Conservation (phyloP, 2,888 invertebrate genomes). For the Muschampia plurimacula region DNA sequence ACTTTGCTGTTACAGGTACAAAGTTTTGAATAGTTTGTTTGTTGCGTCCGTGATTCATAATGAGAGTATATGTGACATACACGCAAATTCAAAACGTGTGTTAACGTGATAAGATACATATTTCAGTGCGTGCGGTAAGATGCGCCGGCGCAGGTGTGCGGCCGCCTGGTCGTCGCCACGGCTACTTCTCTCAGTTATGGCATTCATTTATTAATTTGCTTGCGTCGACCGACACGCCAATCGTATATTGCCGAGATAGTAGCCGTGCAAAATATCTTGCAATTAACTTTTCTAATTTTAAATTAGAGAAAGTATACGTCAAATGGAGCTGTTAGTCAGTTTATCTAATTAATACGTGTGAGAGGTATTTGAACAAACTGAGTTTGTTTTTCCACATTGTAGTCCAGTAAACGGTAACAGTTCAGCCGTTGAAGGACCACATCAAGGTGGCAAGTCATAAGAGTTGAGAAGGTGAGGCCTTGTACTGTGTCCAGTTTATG, state of each 20-base stretch:
- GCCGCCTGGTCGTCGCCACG: conserved; percentile 81
- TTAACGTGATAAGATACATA: conserved; percentile 42
- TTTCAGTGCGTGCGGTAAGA: conserved; percentile 57
- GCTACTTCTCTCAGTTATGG: conserved; percentile 80
- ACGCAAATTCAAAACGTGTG: conserved; percentile 45
- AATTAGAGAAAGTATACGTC: neutral
- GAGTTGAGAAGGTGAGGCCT: too few species aligned
- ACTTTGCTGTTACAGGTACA: conserved; percentile 77
- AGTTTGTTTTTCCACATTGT: too few species aligned
- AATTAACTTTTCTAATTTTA: conserved; percentile 11
- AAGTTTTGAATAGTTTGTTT: conserved; percentile 82
- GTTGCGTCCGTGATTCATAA: conserved; percentile 83
- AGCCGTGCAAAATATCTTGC: conserved; percentile 24
- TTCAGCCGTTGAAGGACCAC: too few species aligned
- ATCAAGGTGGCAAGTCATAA: too few species aligned
- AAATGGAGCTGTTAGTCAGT: neutral
- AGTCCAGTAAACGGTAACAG: too few species aligned
- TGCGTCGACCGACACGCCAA: conserved; percentile 70
- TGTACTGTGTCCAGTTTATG: too few species aligned
- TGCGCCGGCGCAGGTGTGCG: conserved; percentile 82
- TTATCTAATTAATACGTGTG: too few species aligned
- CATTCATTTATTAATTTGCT: conserved; percentile 84
- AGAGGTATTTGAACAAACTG: too few species aligned
- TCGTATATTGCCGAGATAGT: conserved; percentile 56
- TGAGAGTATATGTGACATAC: conserved; percentile 60